A percentile compares a stretch with the other conserved stretches of the same genome.
Conservation (phyloP, 1,140 invertebrate species). For the Drosophila kanapiae region DNA sequence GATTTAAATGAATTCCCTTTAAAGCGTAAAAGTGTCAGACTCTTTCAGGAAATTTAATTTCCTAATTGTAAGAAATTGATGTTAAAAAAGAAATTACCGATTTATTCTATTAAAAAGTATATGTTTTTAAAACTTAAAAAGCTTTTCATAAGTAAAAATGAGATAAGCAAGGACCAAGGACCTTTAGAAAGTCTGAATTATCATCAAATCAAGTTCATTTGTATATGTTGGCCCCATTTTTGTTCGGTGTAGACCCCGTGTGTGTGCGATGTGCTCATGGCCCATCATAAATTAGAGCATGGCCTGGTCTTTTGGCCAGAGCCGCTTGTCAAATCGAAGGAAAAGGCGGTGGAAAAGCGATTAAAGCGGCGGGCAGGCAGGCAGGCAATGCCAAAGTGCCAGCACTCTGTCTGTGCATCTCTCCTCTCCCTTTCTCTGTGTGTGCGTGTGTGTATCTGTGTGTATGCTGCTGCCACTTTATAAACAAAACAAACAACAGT, state of each 20-base stretch:
- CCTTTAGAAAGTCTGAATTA: not conserved
- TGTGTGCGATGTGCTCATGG: slow-evolving; percentile 41
- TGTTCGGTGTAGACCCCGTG: not conserved
- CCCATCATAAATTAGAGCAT: slow-evolving; percentile 69
- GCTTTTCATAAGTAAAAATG: not conserved
- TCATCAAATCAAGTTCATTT: not conserved
- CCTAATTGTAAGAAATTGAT: no score
- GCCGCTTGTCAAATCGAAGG: slow-evolving; percentile 72
- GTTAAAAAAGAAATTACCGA: no score
- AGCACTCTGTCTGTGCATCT: slow-evolving; percentile 26
- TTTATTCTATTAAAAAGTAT: no score
- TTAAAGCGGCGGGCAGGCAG: slow-evolving; percentile 59
- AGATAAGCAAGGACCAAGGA: not conserved
- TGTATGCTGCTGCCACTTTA: slow-evolving; percentile 77
- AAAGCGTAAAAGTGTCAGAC: no score
- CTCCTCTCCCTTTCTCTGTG: slow-evolving; percentile 1
- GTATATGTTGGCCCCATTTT: not conserved
- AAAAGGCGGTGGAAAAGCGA: slow-evolving; percentile 57
- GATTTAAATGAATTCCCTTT: no score
- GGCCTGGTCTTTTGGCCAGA: slow-evolving; percentile 52
- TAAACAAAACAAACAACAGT: slow-evolving; percentile 82
- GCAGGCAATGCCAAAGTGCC: slow-evolving; percentile 65
- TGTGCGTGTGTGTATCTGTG: slow-evolving; percentile 22
- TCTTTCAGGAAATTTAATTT: no score
- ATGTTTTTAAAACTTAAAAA: not conserved